phyloP scores from a whole-genome alignment of 2,888 invertebrate genomes.

The Drosophila hawaiiensis region DNA sequence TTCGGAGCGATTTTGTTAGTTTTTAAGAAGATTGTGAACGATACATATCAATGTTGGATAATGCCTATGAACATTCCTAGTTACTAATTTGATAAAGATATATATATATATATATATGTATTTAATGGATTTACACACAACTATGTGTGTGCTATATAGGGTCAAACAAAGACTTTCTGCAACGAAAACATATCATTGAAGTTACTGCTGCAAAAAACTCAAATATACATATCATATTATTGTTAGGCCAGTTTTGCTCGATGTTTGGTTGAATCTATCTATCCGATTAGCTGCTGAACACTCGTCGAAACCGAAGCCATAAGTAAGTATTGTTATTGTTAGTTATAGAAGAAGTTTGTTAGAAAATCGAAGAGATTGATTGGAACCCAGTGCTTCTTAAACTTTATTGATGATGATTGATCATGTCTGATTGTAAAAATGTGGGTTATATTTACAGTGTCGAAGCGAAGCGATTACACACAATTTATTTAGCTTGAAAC shows the following conservation, averaged over 20 bases:
- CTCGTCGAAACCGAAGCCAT: constrained; percentile 16
- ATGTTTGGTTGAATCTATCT: constrained; percentile 8
- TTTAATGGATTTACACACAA: constrained; percentile 15
- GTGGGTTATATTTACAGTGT: constrained; percentile 50
- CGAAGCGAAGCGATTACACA: constrained; percentile 7
- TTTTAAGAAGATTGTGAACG: constrained; percentile 70
- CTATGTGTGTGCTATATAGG: constrained; percentile 47
- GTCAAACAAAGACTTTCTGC: constrained; percentile 82
- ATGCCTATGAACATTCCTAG: constrained; percentile 63
- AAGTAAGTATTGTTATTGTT: constrained; percentile 53
- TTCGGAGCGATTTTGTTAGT: constrained; percentile 49
- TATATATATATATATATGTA: neutral
- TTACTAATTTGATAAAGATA: constrained; percentile 47
- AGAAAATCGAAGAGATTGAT: constrained; percentile 6
- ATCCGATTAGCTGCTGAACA: neutral
- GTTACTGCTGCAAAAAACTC: constrained; percentile 69
- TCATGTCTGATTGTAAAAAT: constrained; percentile 65
- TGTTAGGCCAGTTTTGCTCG: constrained; percentile 33
- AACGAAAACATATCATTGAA: constrained; percentile 85
- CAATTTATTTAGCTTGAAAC: constrained; percentile 28
- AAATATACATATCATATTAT: constrained; percentile 49
- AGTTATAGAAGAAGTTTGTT: constrained; percentile 15
- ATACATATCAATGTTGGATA: constrained; percentile 75
- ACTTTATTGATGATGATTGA: constrained; percentile 21
- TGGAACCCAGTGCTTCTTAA: constrained; percentile 49